Base-by-base conservation (phyloP, 1,140 invertebrate species). In the Heliconius nattereri region DNA sequence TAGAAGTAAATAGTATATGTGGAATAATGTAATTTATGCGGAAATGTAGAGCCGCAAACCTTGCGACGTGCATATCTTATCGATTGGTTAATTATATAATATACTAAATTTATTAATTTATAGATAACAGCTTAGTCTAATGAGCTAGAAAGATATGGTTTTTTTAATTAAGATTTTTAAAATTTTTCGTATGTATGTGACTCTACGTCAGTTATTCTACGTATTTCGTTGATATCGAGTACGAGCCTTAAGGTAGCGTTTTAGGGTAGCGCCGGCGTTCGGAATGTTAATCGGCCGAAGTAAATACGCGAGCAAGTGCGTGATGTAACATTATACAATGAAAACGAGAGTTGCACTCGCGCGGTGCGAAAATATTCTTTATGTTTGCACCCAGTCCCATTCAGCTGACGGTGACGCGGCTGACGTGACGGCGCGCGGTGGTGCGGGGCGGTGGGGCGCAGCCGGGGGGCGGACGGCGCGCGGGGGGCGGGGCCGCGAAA, bases 251-350 rank as follows among this genome's bases (percentile, higher is more conserved):
- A 77, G n/a, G n/a, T n/a, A n/a, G 35, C 76, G 76, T 60, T 74
- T 84, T 60, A 81, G 78, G 78, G 77, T 79, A 83, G 60, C 79
- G 77, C 79, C 73, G 75, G 80, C 79, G 80, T 75, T 77, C 80
- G 85, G 78, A 85, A 84, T 83, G 82, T 85, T 86, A 88, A 89
- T 88, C 84, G 76, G 76, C 29, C 82, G 82, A 81, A 86, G 86
- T 89, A 89, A 89, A 87, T 85, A 86, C 84, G 81, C 76, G 83
- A 85, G 85, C 85, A 86, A 84, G 81, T 83, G 79, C 78, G 84
- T 91, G 86, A 91, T 90, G 87, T 89, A 91, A 91, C 81, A 85
- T 85, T 85, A 87, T 85, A 87, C 89, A 89, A 89, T 90, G 89
- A 93, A 90, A 92, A 86, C 88, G 90, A 91, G 88, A 93, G 90